phyloP scores from a whole-genome alignment of 2,797 vertebrate genomes.

The Apodemus agrarius region DNA sequence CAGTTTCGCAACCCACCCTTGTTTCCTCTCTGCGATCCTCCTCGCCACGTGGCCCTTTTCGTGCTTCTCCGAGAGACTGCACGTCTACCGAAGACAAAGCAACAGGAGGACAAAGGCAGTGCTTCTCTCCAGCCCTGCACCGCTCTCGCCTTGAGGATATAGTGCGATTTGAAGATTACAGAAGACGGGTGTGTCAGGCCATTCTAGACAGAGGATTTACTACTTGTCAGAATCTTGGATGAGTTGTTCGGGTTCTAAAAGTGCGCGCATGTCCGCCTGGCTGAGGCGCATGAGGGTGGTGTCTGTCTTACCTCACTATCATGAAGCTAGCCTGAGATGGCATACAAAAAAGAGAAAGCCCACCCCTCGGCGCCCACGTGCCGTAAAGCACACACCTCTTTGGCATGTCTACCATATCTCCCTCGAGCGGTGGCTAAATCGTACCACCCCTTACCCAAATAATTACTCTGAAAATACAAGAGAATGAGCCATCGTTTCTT shows the following conservation, averaged over 20 bases:
- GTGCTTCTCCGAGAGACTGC: neutral
- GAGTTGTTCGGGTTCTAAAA: conserved; percentile 7
- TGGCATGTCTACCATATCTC: neutral
- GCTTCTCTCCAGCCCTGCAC: neutral
- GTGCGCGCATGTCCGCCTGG: neutral
- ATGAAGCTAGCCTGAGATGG: conserved; percentile 8
- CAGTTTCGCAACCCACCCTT: neutral
- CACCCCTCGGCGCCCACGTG: neutral
- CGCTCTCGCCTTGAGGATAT: neutral
- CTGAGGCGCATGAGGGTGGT: neutral
- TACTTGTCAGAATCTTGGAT: neutral
- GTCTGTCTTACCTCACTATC: neutral
- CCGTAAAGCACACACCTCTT: neutral
- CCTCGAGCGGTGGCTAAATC: neutral
- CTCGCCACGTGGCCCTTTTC: neutral
- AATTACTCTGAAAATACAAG: neutral
- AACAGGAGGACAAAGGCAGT: neutral
- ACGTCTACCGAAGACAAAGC: conserved; percentile 7
- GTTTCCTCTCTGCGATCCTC: neutral
- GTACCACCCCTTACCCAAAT: neutral
- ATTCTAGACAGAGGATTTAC: neutral
- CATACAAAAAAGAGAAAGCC: neutral
- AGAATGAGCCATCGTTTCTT: neutral
- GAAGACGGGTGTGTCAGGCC: neutral
- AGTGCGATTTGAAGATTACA: conserved; percentile 16